A percentile compares a stretch with the other conserved stretches of the same genome.
These are phyloP conservation scores for Cliona cf. orientalis DNA, from an alignment of 37 sponge, comb jelly and placozoan genomes.

Conservation along the genomic window DNA sequence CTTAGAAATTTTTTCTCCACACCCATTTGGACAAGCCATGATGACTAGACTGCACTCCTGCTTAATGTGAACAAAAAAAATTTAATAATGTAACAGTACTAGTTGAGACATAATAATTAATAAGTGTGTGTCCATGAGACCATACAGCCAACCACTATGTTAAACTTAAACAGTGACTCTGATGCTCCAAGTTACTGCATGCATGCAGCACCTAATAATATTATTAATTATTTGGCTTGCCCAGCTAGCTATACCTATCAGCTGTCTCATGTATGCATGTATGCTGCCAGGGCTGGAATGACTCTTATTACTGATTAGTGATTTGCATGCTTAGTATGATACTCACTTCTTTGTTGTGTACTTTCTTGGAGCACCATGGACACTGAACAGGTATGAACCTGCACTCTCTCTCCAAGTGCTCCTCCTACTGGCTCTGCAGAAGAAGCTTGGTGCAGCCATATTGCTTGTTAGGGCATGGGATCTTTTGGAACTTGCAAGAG, in stretches of 20 bases:
- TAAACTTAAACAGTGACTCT: too few relatives aligned
- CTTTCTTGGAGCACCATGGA: slow-evolving; percentile 27
- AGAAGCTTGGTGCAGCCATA: slow-evolving; percentile 34
- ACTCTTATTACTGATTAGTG: too few relatives aligned
- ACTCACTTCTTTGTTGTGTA: slow-evolving; percentile 51
- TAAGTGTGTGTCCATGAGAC: too few relatives aligned
- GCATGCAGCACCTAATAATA: too few relatives aligned
- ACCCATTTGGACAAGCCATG: slow-evolving; percentile 44
- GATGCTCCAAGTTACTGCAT: too few relatives aligned
- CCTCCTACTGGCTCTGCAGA: slow-evolving; percentile 24
- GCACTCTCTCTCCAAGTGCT: slow-evolving; percentile 49
- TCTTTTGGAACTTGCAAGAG: slow-evolving; percentile 26
- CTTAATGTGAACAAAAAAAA: slow-evolving; percentile 30
- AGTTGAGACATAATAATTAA: background rate
- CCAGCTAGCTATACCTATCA: too few relatives aligned
- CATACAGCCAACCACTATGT: too few relatives aligned
- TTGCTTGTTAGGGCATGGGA: slow-evolving; percentile 35
- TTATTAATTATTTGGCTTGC: too few relatives aligned
- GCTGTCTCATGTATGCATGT: too few relatives aligned
- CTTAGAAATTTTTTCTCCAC: slow-evolving; percentile 55
- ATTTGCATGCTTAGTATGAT: too few relatives aligned
- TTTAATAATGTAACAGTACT: background rate
- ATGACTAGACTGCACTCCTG: slow-evolving; percentile 30
- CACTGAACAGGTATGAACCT: slow-evolving; percentile 37
- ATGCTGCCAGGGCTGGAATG: too few relatives aligned